Evolutionary conservation across 2,797 vertebrate species (phyloP).

Genomic region (Pitangus sulphuratus): DNA sequence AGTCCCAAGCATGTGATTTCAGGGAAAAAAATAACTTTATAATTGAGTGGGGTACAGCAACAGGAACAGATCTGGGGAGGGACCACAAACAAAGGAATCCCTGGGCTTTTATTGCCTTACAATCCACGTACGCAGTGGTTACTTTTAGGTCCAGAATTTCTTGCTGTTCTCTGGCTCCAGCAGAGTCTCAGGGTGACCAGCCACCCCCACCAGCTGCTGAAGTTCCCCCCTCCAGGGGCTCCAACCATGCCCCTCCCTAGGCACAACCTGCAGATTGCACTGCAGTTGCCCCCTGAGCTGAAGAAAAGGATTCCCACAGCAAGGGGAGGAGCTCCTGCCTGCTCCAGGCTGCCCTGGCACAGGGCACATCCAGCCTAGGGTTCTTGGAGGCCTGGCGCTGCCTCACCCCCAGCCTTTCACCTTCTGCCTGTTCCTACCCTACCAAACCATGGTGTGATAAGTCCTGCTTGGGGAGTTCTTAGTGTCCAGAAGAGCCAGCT

Average conservation of each 20-base stretch:
- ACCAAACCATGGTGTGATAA: not conserved
- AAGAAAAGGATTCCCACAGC: no score
- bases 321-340: not conserved
- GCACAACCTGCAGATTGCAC: not conserved
- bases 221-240: not conserved
- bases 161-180: not conserved
- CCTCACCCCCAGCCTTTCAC: not conserved
- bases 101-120: not conserved
- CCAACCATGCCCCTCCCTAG: not conserved
- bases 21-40: not conserved
- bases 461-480: not conserved
- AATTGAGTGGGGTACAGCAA: not conserved
- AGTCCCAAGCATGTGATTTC: not conserved
- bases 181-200: not conserved
- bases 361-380: not conserved
- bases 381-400: rapidly evolving
- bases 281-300: not conserved
- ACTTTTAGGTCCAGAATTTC: not conserved
- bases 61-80: not conserved
- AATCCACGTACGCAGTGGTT: not conserved
- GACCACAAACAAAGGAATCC: not conserved
- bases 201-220: not conserved
- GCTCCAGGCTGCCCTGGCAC: not conserved
- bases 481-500: not conserved
- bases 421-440: not conserved